Evolutionary conservation across 2,797 vertebrate species (phyloP).

Genomic region (Lepilemur ruficaudatus): DNA sequence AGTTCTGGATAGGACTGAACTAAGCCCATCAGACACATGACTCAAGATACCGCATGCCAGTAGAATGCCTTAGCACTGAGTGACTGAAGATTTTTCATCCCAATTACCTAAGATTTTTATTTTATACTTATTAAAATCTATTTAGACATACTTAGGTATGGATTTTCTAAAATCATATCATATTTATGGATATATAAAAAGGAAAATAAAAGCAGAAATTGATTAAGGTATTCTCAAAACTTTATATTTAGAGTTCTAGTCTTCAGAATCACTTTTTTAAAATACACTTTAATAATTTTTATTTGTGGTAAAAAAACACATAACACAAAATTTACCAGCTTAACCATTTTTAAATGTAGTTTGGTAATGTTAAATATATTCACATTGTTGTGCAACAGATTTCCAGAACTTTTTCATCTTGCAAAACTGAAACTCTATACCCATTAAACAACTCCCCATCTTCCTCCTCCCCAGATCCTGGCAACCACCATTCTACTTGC

Average conservation of each 20-base stretch:
- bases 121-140: constrained; percentile 9
- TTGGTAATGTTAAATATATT: background rate
- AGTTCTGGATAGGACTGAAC: background rate
- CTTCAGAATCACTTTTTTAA: background rate
- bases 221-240: background rate
- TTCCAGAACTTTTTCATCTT: background rate
- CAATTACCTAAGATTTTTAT: background rate
- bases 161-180: background rate
- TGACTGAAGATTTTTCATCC: background rate
- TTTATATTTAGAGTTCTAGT: background rate
- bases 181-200: background rate
- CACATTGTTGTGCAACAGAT: background rate
- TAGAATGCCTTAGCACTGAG: background rate
- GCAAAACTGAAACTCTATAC: background rate
- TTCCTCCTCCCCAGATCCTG: fast-evolving
- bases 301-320: background rate
- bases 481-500: background rate
- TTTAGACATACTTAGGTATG: background rate
- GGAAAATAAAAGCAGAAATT: background rate
- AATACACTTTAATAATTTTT: background rate
- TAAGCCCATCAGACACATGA: background rate
- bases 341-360: background rate
- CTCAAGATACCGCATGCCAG: background rate
- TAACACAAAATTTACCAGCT: background rate
- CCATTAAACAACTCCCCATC: background rate